Percentiles rank a stretch among this genome's conserved stretches.
Conservation (phyloP, 2,797 vertebrate genomes). For the Setipinna tenuifilis region DNA sequence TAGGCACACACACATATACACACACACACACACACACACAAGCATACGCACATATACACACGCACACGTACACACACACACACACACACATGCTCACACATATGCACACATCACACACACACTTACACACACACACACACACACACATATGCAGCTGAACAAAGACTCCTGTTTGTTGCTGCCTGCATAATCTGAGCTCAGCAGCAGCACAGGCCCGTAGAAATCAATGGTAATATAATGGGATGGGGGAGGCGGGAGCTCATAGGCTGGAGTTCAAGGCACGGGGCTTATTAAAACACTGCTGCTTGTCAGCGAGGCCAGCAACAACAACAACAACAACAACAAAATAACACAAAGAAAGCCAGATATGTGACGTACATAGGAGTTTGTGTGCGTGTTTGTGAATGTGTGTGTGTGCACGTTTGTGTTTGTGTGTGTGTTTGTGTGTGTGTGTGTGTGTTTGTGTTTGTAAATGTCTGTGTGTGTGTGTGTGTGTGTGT, state of each 20-base stretch:
- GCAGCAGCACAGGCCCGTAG: neutral
- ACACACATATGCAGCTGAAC: neutral
- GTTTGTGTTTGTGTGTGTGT: neutral
- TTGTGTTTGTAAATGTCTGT: no score
- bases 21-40: slow-evolving; percentile 1
- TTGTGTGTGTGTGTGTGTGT: slow-evolving; percentile 54
- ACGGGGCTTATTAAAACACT: neutral
- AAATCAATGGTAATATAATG: slow-evolving; percentile 16
- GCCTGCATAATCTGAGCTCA: slow-evolving; percentile 1
- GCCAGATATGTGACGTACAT: slow-evolving; percentile 29
- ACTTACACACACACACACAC: neutral
- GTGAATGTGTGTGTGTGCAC: neutral
- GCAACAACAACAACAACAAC: neutral
- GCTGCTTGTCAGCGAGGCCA: neutral
- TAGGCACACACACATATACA: neutral
- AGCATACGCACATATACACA: neutral
- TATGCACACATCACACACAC: neutral
- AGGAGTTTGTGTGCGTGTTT: neutral
- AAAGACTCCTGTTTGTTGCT: neutral
- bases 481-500: no score
- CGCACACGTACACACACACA: no score
- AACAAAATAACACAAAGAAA: slow-evolving; percentile 37
- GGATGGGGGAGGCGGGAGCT: neutral
- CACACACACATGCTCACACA: neutral
- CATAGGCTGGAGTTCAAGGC: neutral